Base-by-base conservation (phyloP, 1,140 invertebrate species). In the Pinna nobilis region DNA sequence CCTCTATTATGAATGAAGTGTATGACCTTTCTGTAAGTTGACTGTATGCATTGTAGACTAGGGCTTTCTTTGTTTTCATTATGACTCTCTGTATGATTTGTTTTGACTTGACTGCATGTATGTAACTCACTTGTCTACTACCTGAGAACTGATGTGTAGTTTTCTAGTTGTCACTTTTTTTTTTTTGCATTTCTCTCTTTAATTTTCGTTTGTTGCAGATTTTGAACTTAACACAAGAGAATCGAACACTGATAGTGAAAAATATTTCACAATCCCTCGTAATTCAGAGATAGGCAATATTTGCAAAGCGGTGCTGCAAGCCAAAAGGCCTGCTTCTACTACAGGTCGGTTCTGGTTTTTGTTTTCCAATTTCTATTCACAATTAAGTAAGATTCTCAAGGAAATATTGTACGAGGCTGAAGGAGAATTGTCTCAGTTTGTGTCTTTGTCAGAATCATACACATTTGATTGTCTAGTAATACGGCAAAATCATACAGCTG, bases 201-300 rank as follows among this genome's bases (percentile, higher is more conserved):
- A 20, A 71, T 79, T 44, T 71, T 61, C 71, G 55, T 88, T 77
- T 25, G 68, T 84, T 86, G 41, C 84, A 88, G 85, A 88, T 77
- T 80, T 81, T 75, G 70, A 78, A 66, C 63, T 82, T 37, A 73
- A 66, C 47, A 73, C 81, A 59, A 51, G 70, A 60, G 74, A 76
- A 33, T 72, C 51, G 53, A 61, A 49, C 28, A 55, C 84, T 81
- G 86, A 88, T 64, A 85, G 88, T 72, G 90, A 89, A 86, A 91
- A 91, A 88, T 92, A 91, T 89, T 91, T 89, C 85, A 92, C 91
- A 18, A 89, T 91, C 35, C 91, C 91, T 60, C 88, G 90, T 73
- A 91, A 90, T 84, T 87, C 90, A 81, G 88, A 89, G 81, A 86
- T 90, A 63, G 90, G 90, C 9, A 91, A 91, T 47, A 74, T 81